phyloP scores from a whole-genome alignment of 2,113 vertebrate species.

The Daubentonia madagascariensis region DNA sequence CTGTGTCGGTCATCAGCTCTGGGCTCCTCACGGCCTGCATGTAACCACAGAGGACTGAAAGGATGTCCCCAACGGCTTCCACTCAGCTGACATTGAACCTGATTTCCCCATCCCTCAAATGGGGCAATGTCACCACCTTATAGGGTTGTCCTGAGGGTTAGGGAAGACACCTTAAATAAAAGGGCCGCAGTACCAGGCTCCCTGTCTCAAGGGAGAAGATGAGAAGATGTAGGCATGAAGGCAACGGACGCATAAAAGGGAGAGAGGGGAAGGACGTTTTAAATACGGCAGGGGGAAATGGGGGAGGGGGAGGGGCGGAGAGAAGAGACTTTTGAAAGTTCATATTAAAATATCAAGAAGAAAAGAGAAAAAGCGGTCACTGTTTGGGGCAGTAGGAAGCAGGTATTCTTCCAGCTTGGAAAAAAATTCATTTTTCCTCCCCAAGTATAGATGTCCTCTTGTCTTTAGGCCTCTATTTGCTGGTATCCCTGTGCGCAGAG shows the following conservation, averaged over 20 bases:
- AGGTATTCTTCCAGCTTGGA: not conserved
- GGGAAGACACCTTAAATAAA: not conserved
- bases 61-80: not conserved
- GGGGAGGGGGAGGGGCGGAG: fast-evolving
- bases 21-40: not conserved
- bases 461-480: not conserved
- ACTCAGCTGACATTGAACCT: not conserved
- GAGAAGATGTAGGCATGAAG: not conserved
- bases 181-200: not conserved
- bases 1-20: not conserved
- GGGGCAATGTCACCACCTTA: not conserved
- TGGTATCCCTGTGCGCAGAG: not conserved
- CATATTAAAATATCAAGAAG: not conserved
- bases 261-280: not conserved
- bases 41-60: not conserved
- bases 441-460: not conserved
- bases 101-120: not conserved
- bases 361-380: not conserved
- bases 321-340: not conserved
- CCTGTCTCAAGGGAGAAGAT: not conserved
- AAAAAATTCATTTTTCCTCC: not conserved
- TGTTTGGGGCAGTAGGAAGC: not conserved
- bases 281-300: not conserved
- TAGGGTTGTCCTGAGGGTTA: not conserved
- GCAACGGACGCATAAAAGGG: not conserved